These are phyloP conservation scores for Pantherophis alleghaniensis DNA, from an alignment of 2,797 vertebrate genomes.

Conservation along the genomic window DNA sequence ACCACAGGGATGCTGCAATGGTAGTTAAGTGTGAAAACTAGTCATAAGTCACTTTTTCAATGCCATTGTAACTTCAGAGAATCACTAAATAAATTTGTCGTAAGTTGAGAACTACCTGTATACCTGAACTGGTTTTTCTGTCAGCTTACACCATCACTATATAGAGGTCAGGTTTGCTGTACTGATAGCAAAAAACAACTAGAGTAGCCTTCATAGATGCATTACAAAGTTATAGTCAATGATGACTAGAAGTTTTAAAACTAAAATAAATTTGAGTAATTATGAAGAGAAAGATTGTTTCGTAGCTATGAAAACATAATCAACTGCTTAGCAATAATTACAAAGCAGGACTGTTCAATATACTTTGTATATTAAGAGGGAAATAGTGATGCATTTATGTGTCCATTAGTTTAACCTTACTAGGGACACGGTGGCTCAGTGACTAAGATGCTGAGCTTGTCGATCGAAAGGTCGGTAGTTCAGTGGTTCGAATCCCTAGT, in stretches of 20 bases:
- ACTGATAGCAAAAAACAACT: neutral
- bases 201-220: neutral
- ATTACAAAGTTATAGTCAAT: neutral
- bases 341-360: neutral
- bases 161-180: neutral
- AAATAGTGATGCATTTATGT: neutral
- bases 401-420: neutral
- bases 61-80: neutral
- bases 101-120: neutral
- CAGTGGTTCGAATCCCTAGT: no score
- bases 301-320: neutral
- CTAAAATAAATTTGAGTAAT: neutral
- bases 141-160: neutral
- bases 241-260: neutral
- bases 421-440: no score
- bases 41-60: neutral
- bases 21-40: neutral
- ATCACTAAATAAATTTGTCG: neutral
- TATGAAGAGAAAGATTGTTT: neutral
- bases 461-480: no score
- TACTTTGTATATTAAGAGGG: neutral
- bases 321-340: neutral
- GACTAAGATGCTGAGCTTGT: no score
- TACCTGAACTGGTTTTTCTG: neutral
- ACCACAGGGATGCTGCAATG: neutral